phyloP scores from a whole-genome alignment of 2,797 vertebrate genomes.

The Epinephelus malabaricus region DNA sequence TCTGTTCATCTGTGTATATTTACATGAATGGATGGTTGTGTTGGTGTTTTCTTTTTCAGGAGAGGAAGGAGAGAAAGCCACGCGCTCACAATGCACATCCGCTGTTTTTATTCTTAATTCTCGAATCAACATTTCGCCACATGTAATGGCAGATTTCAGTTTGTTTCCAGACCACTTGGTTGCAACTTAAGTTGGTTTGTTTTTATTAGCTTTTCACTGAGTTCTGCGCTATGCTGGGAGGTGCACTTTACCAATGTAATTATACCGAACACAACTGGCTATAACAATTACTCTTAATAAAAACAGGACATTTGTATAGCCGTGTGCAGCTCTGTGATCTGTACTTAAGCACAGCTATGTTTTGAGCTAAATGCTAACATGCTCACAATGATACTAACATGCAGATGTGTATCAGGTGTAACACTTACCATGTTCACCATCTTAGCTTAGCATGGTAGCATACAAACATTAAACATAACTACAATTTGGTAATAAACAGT shows the following conservation, averaged over 20 bases:
- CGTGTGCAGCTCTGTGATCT: not conserved
- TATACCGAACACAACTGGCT: conserved; percentile 1
- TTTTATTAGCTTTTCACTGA: conserved; percentile 21
- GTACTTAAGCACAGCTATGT: not conserved
- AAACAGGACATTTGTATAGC: not conserved
- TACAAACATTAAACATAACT: too few relatives aligned
- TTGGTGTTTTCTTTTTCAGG: conserved; percentile 53
- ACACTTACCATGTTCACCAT: not conserved
- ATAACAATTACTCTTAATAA: not conserved
- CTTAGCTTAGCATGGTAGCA: not conserved
- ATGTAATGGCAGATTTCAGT: conserved; percentile 42
- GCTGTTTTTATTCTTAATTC: conserved; percentile 47
- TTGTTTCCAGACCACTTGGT: conserved; percentile 18
- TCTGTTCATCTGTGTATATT: conserved; percentile 77
- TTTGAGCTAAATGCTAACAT: not conserved
- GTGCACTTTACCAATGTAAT: conserved; percentile 7
- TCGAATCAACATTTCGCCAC: conserved; percentile 55
- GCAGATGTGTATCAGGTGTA: not conserved
- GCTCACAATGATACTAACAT: not conserved
- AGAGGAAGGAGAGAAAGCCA: conserved; percentile 28
- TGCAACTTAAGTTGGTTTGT: conserved; percentile 22
- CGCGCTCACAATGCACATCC: conserved; percentile 19
- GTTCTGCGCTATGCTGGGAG: not conserved
- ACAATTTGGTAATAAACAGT: too few relatives aligned
- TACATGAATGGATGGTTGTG: conserved; percentile 66